These are phyloP conservation scores for Phalacrocorax aristotelis DNA, from an alignment of 2,113 vertebrate species.

Conservation along the genomic window DNA sequence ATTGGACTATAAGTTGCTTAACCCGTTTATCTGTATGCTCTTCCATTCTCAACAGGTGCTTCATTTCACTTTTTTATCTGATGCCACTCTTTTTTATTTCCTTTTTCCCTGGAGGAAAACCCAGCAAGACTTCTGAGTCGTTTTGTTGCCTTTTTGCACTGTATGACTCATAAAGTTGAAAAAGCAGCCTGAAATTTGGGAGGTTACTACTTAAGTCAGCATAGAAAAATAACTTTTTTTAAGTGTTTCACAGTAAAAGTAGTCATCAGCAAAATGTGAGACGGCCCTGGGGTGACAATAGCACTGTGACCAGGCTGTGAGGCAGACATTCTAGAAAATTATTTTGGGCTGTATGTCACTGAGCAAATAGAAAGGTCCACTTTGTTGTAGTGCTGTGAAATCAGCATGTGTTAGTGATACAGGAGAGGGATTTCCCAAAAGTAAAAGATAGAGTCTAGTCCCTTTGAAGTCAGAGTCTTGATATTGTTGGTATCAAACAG, in stretches of 20 bases:
- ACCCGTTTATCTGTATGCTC: neutral
- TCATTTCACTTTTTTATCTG: neutral
- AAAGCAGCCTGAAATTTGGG: conserved; percentile 18
- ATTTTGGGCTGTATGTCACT: neutral
- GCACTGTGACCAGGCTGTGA: neutral
- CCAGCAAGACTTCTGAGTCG: neutral
- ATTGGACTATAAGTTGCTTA: neutral
- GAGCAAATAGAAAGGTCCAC: neutral
- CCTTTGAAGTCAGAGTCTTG: neutral
- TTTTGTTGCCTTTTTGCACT: conserved; percentile 22
- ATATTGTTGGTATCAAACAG: neutral
- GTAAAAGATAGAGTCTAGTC: neutral
- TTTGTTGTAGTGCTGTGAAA: neutral
- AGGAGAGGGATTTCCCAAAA: neutral
- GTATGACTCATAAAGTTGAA: conserved; percentile 41
- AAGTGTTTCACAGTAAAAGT: neutral
- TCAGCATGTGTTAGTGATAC: neutral
- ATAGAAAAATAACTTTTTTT: neutral
- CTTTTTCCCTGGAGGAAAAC: neutral
- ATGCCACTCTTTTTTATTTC: neutral
- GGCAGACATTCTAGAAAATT: neutral
- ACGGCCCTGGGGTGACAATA: neutral
- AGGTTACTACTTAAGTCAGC: neutral
- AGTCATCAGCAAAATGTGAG: conserved; percentile 4
- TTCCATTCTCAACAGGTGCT: neutral